These are phyloP conservation scores for rabbit (Oryctolagus cuniculus) DNA, from an alignment of 2,113 vertebrate species.

Conservation along the genomic window mOryCun1.1 NC_091439.1:106722501-106723000, in stretches of 20 bases:
- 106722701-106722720: rapidly evolving
- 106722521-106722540: not conserved
- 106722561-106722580: not conserved
- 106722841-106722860: not conserved
- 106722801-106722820: not conserved
- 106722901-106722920: not conserved
- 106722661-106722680: not conserved
- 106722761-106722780: not conserved
- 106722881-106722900: not conserved
- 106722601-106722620: not conserved
- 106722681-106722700: not conserved
- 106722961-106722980: not conserved
- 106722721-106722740: not conserved
- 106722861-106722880: not conserved
- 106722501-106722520: no score
- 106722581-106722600: not conserved
- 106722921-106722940: not conserved
- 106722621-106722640: not conserved
- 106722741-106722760: not conserved
- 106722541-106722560: not conserved
- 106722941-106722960: not conserved
- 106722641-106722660: not conserved
- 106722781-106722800: not conserved
- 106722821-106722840: not conserved
- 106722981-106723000: not conserved